Base-by-base conservation (phyloP, 2,797 vertebrate genomes). In the Melanotaenia trifasciata region DNA sequence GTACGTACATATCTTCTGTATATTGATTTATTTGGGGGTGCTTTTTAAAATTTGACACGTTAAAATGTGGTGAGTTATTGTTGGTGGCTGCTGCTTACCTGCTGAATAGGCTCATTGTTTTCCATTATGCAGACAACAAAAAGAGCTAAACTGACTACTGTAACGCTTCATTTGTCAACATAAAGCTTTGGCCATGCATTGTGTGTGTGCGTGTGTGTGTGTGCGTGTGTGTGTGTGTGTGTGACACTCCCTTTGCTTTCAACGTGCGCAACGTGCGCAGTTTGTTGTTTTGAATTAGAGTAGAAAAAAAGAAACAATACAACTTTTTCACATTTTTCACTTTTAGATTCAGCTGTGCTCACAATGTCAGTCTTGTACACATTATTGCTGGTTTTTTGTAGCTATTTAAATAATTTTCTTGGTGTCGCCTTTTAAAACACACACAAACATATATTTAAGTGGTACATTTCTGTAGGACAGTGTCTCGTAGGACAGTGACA, bases 1-100 rank as follows among this genome's bases (percentile, higher is more conserved):
- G 5, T 5, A 81, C 90, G 94, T 89, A 87, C 90, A 89, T 84
- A 79, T 59, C 45, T 1, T 2, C 2, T 3, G 16, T 0, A 5
- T 18, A 59, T 33, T 8, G 5, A 16, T 20, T 64, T 32, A 26
- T 59, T 63, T 18, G 1, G 2, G 0, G 11, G 1, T 1, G 16
- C 4, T 12, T n/a, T 0, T 4, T 24, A 4, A 12, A 32, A 28
- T 51, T 62, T 20, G 9, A 28, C 26, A 9, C 1, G 56, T 18
- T 56, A 12, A 26, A 62, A 57, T 30, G 57, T 43, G 64, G 28
- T 22, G 45, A 20, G 53, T 22, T 62, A 33, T 40, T 53, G 35
- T 69, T 30, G 13, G 10, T 66, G 67, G 18, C 12, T 9, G 26
- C 43, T 43, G 28, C 16, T n/a, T 30, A 74, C 53, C 64, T 80